These are phyloP conservation scores for Papilio elwesi DNA, from an alignment of 2,888 invertebrate genomes.

Conservation along the genomic window DNA sequence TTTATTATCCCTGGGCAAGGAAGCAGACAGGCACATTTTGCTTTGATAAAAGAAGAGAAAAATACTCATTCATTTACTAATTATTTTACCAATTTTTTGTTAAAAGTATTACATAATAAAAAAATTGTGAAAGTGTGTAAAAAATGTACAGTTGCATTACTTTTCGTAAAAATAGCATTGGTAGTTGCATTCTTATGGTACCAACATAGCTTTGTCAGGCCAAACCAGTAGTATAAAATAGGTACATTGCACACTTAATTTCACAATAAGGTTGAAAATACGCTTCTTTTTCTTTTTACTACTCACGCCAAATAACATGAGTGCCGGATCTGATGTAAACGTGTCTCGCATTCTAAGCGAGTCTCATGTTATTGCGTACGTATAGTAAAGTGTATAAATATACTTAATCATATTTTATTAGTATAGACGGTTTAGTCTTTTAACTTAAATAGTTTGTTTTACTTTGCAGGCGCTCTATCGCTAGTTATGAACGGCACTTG, in stretches of 20 bases:
- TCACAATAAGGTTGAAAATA: too few species aligned
- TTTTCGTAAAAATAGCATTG: too few species aligned
- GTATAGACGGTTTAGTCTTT: constrained; percentile 30
- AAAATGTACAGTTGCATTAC: too few species aligned
- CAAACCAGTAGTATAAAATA: too few species aligned
- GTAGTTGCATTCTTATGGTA: too few species aligned
- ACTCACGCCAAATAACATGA: not conserved
- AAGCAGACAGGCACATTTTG: not conserved
- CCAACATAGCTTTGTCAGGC: too few species aligned
- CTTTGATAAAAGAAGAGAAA: not conserved
- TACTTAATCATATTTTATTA: constrained; percentile 25
- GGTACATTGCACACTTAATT: too few species aligned
- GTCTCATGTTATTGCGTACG: not conserved
- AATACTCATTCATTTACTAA: not conserved
- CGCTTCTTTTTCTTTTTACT: not conserved
- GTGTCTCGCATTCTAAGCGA: not conserved
- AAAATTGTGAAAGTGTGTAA: too few species aligned
- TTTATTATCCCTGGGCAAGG: constrained; percentile 24
- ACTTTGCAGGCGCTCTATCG: constrained; percentile 76
- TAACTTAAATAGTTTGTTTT: constrained; percentile 39
- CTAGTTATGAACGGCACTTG: constrained; percentile 73
- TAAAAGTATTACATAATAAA: not conserved
- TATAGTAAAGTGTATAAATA: not conserved
- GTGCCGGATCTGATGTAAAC: not conserved
- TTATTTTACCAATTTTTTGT: not conserved